These are phyloP conservation scores for Empidonax alnorum DNA, from an alignment of 2,113 vertebrate genomes.

Conservation along the genomic window DNA sequence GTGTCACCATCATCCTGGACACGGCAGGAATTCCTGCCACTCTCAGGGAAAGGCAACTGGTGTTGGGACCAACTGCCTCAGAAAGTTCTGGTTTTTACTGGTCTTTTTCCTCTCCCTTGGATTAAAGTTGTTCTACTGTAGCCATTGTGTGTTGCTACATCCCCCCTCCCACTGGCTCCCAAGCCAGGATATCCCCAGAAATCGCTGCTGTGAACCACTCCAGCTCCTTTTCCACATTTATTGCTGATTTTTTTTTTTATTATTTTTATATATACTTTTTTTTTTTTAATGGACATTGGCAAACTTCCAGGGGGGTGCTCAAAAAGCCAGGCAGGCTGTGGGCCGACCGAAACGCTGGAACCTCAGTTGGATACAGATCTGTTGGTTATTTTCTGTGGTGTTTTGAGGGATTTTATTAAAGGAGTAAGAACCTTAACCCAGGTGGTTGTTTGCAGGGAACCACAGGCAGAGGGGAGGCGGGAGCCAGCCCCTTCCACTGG, in stretches of 20 bases:
- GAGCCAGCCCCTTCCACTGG: not conserved
- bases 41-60: not conserved
- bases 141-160: accelerated
- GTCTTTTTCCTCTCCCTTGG: not conserved
- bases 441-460: not conserved
- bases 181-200: not conserved
- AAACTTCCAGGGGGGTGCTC: not conserved
- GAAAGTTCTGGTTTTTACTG: not conserved
- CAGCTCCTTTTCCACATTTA: not conserved
- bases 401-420: constrained; percentile 7
- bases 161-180: accelerated
- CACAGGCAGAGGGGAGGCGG: accelerated
- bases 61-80: not conserved
- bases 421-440: not conserved
- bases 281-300: not conserved
- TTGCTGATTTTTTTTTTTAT: not conserved
- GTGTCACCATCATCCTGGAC: accelerated
- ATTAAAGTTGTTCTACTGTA: not conserved
- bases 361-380: not conserved
- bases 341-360: accelerated
- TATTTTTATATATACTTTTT: not conserved
- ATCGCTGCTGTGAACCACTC: not conserved
- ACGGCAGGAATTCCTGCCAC: not conserved
- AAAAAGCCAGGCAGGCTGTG: not conserved
- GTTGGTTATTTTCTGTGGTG: not conserved